Conservation (phyloP, 2,113 vertebrate species). For the Myodes glareolus region DNA sequence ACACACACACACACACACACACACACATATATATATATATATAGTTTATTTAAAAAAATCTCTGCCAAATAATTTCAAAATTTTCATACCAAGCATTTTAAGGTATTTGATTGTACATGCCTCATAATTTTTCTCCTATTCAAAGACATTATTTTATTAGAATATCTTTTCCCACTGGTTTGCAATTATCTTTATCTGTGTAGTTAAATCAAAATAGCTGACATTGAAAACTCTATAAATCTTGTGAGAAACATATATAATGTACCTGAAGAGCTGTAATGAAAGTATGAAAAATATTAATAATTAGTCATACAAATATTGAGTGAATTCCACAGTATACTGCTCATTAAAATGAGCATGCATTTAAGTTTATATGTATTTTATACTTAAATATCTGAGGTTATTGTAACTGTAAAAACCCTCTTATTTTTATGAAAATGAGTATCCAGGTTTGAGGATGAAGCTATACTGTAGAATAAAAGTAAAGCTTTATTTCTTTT, state of each 20-base stretch:
- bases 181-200: not conserved
- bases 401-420: not conserved
- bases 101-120: not conserved
- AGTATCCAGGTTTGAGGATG: not conserved
- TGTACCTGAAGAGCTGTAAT: not conserved
- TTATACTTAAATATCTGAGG: not conserved
- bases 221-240: not conserved
- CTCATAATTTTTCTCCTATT: not conserved
- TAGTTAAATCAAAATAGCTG: slow-evolving; percentile 8
- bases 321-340: not conserved
- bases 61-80: not conserved
- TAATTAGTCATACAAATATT: not conserved
- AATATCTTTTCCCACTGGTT: not conserved
- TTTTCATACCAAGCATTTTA: not conserved
- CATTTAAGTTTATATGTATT: not conserved
- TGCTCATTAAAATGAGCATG: not conserved
- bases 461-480: not conserved
- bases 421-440: not conserved
- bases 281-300: not conserved
- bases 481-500: not conserved
- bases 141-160: not conserved
- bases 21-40: too few species aligned
- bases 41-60: not conserved
- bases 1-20: too few species aligned
- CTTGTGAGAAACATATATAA: not conserved